These are phyloP conservation scores for Odontocolon sp. DNA, from an alignment of 2,888 invertebrate genomes.

Conservation along the genomic window DNA sequence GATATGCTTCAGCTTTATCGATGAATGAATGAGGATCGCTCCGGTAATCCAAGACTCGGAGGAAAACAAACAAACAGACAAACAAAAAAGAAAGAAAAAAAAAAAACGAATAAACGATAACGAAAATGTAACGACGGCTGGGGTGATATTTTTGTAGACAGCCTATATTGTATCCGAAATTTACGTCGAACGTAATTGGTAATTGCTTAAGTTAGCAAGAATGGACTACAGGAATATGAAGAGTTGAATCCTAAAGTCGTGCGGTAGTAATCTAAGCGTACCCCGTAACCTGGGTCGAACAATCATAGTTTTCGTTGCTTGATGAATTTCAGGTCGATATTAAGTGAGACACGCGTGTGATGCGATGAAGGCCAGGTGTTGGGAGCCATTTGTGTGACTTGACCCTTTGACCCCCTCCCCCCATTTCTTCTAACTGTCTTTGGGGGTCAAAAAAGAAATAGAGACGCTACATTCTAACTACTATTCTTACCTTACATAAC, in stretches of 20 bases:
- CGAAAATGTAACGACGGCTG: neutral
- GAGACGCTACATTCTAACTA: slow-evolving; percentile 72
- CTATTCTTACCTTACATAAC: slow-evolving; percentile 76
- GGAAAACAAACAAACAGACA: neutral
- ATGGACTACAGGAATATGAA: neutral
- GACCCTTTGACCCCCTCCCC: slow-evolving; percentile 75
- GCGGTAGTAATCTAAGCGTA: slow-evolving; percentile 3
- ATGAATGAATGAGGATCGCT: no score
- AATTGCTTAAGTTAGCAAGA: neutral
- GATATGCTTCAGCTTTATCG: slow-evolving; percentile 68
- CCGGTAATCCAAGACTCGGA: no score
- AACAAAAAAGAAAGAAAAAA: neutral
- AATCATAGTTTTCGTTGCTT: slow-evolving; percentile 81
- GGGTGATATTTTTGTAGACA: neutral
- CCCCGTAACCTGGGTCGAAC: slow-evolving; percentile 68
- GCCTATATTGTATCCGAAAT: neutral
- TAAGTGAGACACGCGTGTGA: slow-evolving; percentile 80
- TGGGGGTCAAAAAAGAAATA: slow-evolving; percentile 70
- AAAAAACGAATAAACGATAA: neutral
- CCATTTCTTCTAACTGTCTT: slow-evolving; percentile 76
- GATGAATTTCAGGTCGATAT: slow-evolving; percentile 82
- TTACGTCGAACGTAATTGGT: neutral
- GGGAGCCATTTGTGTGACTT: slow-evolving; percentile 80
- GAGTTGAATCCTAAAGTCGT: neutral
- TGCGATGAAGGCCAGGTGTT: slow-evolving; percentile 80